Evolutionary conservation across 37 sponge, comb jelly and placozoan species (phyloP), one percentile per base, ranked within the genome.

Genomic region (Ephydatia muelleri): DNA sequence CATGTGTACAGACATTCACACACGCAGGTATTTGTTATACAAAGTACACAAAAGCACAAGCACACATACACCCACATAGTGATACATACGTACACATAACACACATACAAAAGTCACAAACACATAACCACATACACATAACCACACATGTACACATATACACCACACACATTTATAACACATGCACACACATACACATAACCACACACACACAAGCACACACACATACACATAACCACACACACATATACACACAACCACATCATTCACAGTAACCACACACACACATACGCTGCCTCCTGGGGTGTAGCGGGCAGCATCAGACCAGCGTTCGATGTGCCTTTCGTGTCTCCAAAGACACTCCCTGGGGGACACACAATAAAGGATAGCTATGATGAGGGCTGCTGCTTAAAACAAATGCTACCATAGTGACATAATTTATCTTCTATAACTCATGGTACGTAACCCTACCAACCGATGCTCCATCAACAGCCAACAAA

Each of bases 211-310:
- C 8, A 69, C 9, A 69, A 4, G 8, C 4, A 69, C 70, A 69
- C 70, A 69, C 70, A 69, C 70, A 69, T 29, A 69, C 70, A 69
- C 70, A 69, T 9, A 69, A 4, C 3, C 70, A 69, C 9, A 69
- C 70, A 3, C 70, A 69, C 70, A 69, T 6, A 43, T 6, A 43
- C 6, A 43, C 43, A 43, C 43, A 43, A 43, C 47, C 8, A 43
- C 47, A 43, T 43, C 57, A 57, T 21, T 19, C 57, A 57, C 57
- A 57, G 16, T 14, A 57, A 14, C 9, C 57, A 57, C 57, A 57
- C 12, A 57, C 57, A 57, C 57, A 57, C 6, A 1, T 57, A 57
- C 57, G 16, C 57, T 57, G 19, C 19, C 0, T 57, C 57, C 57
- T 57, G 57, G 19, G 57, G 57, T 57, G 57, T 57, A 57, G 57